Evolutionary conservation across 2,888 invertebrate genomes (phyloP), one percentile per base, ranked within the genome.

Genomic region (Agriotes lineatus): DNA sequence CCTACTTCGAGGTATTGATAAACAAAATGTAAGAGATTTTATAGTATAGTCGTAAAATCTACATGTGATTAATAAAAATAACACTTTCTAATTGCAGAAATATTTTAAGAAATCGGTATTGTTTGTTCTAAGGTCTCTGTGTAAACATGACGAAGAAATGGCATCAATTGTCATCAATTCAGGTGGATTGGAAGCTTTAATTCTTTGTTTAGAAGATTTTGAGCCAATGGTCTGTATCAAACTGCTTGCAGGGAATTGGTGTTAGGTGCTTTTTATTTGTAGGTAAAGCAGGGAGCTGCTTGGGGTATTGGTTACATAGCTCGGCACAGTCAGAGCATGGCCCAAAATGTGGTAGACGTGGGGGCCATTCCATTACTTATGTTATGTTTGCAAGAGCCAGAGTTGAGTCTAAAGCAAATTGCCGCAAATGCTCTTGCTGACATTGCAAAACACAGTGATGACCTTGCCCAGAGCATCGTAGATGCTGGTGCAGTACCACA

Each of bases 291-390:
- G 84, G 90, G 92, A 59, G 93, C 94, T 2, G 91, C 93, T 0
- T 94, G 93, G 92, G 93, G 93, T 0, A 82, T 94, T 3, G 93
- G 93, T 19, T 93, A 93, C 78, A 90, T 94, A 45, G 92, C 93
- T 0, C 88, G 92, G 70, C 94, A 94, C 78, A 91, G 88, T 77
- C 87, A 88, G 72, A 86, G 85, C 18, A 83, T 94, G 58, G 91
- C 94, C 0, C 90, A 91, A 72, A 84, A 89, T 67, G 91, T 92
- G 20, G 90, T 93, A 0, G 92, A 93, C 75, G 90, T 90, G 12
- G 92, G 93, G 0, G 90, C 91, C 0, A 85, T 94, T 5, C 92
- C 93, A 0, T 83, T 93, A 39, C 81, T 94, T 45, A 86, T 93
- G 14, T 82, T 93, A 14, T 91, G 93, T 76, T 88, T 93, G 57